Evolutionary conservation across 2,888 invertebrate species (phyloP), one percentile per base, ranked within the genome.

Genomic region (Pristionchus exspectatus): DNA sequence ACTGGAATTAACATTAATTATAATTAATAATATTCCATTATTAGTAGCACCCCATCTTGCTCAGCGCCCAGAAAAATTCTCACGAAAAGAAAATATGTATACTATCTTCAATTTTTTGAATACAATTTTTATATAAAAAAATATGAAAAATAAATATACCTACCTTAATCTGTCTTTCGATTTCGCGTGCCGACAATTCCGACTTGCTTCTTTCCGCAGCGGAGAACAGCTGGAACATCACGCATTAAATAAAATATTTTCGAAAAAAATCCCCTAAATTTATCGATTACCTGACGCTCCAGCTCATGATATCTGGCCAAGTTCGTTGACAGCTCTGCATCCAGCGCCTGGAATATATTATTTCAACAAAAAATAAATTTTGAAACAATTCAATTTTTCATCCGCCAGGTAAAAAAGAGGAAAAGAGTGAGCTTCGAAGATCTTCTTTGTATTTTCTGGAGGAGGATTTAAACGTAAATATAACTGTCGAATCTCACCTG

Each of bases 161-260:
- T 3, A 77, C 77, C 77, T 77, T 77, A 24, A 77, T 77, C n/a
- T 77, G 77, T n/a, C 44, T 9, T 21, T 77, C 77, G 44, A 77
- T 14, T 24, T 44, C 38, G 38, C 44, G 77, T 24, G 44, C 21
- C 3, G 24, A 24, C 24, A 24, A 38, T n/a, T 77, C 16, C 2
- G 18, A 50, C 63, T 63, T n/a, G 63, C 63, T 63, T 50, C 44
- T 63, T 63, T 21, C 63, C 63, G 63, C 24, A 21, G 63, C 63
- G 24, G 63, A 21, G 63, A 63, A 24, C 63, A 24, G 63, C 24
- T 63, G 21, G 63, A 63, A 24, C 63, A 24, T 24, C 63, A 9
- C 9, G 44, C 7, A 24, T 50, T 44, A 44, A 50, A n/a, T 24
- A 66, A 66, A 38, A 2, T 1, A 33, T 33, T 33, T 72, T 4